Base-by-base conservation (phyloP, 1,140 invertebrate species). In the Laodelphax striatellus region DNA sequence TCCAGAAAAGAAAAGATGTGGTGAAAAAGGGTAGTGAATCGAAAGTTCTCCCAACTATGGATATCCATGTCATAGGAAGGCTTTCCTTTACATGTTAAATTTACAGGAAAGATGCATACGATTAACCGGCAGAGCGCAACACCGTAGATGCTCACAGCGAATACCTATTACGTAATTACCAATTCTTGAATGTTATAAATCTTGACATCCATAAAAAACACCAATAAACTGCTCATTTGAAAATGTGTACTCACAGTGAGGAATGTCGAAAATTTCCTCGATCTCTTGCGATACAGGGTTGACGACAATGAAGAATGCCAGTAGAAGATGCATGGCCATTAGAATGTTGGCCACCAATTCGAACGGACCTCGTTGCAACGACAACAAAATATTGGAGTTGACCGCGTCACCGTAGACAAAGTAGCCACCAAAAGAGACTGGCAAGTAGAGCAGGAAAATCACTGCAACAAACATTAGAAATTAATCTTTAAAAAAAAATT, bases 281-380 rank as follows among this genome's bases (percentile, higher is more conserved):
- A 87, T 68, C 66, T 87, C 82, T 69, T 85, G 82, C 64, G 77
- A 79, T 17, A 85, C 77, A 0, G 83, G 82, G 70, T 85, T 86
- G 42, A 83, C 75, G 52, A 83, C 73, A 61, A 87, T 83, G 24
- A 84, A 70, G 66, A 85, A 85, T 9, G 82, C 83, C 34, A 79
- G 71, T 13, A 85, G 68, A 3, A 85, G 70, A 69, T 87, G 84
- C 5, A 79, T 61, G 0, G 78, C 74, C 75, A 87, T 79, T 5
- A 83, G 70, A 21, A 83, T 68, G 65, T 83, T 77, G n/a, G 80
- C 79, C 0, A 76, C 68, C 0, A 74, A 71, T 1, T 78, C 76
- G 2, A 80, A 61, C 0, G 72, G 66, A 0, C 77, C 78, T 34
- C 74, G 66, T 0, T 72, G 68, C 6, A 84, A 66, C 0, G 77